Conservation (phyloP, 2,113 vertebrate genomes). For the Neolamprologus variostigma region DNA sequence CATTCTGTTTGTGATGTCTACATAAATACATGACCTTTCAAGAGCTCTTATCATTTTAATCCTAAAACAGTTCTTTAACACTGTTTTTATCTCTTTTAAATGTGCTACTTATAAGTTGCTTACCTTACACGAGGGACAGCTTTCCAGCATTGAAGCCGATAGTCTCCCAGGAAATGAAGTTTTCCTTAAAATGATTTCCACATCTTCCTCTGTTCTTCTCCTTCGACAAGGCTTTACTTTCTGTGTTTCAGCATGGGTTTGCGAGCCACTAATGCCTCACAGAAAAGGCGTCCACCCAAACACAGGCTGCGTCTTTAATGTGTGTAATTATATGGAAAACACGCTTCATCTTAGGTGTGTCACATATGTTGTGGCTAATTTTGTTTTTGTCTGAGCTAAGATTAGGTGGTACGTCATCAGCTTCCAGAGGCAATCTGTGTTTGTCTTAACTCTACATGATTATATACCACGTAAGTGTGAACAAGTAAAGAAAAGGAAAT, state of each 20-base stretch:
- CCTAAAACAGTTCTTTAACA: neutral
- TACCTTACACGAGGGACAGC: neutral
- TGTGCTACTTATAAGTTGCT: neutral
- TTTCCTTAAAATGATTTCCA: neutral
- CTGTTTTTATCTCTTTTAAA: neutral
- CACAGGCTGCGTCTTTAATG: neutral
- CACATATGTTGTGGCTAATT: neutral
- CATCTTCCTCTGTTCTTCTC: neutral
- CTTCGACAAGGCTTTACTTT: neutral
- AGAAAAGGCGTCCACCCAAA: neutral
- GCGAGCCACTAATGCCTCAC: neutral
- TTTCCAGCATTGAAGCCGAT: neutral
- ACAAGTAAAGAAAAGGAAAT: neutral
- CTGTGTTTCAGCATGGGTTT: neutral
- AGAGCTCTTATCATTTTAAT: neutral
- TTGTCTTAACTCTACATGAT: neutral
- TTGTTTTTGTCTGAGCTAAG: neutral
- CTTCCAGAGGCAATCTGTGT: neutral
- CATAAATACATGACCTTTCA: neutral
- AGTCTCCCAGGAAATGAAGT: neutral
- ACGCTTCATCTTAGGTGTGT: neutral
- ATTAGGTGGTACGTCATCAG: neutral
- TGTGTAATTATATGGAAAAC: conserved; percentile 27
- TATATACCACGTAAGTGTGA: neutral
- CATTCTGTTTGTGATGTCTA: neutral